Evolutionary conservation across 2,797 vertebrate species (phyloP).

Genomic region (Chelon labrosus): DNA sequence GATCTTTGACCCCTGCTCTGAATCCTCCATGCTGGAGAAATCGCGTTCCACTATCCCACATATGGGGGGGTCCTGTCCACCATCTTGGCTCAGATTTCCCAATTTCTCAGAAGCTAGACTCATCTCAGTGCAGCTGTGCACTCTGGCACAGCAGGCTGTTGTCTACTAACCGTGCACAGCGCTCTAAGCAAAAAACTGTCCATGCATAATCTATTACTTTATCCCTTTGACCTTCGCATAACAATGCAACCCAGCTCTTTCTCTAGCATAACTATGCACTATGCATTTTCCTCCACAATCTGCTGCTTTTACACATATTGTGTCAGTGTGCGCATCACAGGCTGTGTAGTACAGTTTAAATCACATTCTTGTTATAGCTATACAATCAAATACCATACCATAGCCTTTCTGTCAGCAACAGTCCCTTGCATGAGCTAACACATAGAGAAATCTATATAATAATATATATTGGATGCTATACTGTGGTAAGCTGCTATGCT

Average conservation of each 20-base stretch:
- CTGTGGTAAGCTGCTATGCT: constrained; percentile 73
- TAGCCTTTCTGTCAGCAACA: constrained; percentile 58
- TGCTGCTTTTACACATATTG: constrained; percentile 55
- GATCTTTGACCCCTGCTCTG: constrained; percentile 19
- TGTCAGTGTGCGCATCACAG: constrained; percentile 56
- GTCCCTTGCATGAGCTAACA: constrained; percentile 63
- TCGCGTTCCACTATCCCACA: constrained; percentile 17
- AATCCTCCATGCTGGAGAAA: constrained; percentile 19
- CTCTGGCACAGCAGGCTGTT: constrained; percentile 42
- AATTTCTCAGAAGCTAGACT: constrained; percentile 45
- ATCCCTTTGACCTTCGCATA: constrained; percentile 33
- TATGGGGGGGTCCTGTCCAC: constrained; percentile 3
- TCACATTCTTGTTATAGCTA: constrained; percentile 78
- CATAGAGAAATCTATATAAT: constrained; percentile 73
- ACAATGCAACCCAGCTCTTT: constrained; percentile 31
- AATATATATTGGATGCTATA: constrained; percentile 73
- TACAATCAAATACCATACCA: constrained; percentile 75
- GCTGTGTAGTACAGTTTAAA: constrained; percentile 70
- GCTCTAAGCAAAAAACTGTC: constrained; percentile 49
- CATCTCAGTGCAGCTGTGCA: constrained; percentile 44
- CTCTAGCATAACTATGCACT: constrained; percentile 16
- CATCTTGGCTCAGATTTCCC: constrained; percentile 57
- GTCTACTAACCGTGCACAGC: constrained; percentile 48
- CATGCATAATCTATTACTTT: constrained; percentile 68
- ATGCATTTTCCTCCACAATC: constrained; percentile 42